Evolutionary conservation across 2,797 vertebrate species (phyloP).

Genomic region (Sorex maritimensis): DNA sequence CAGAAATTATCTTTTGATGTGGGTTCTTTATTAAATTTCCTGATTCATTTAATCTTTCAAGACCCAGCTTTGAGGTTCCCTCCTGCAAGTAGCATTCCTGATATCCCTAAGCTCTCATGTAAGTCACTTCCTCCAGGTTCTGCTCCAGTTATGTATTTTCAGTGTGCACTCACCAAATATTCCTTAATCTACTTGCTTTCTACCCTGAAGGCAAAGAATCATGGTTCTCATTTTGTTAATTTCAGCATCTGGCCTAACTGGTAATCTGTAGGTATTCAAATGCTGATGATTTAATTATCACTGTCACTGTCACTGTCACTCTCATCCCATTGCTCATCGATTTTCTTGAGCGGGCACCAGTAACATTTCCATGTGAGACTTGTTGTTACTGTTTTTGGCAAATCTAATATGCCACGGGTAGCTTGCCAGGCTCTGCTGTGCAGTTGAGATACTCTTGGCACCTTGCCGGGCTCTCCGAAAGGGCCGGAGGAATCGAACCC

Average conservation of each 20-base stretch:
- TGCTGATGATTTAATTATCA: constrained; percentile 9
- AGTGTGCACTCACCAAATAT: background rate
- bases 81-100: background rate
- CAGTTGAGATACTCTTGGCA: too few species aligned
- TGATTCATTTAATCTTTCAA: background rate
- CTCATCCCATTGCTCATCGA: too few species aligned
- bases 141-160: background rate
- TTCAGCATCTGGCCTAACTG: constrained; percentile 6
- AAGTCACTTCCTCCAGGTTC: background rate
- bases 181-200: constrained; percentile 18
- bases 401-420: too few species aligned
- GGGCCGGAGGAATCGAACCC: too few species aligned
- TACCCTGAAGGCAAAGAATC: constrained; percentile 40
- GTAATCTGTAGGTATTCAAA: constrained; percentile 50
- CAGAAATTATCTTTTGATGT: background rate
- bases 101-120: background rate
- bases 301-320: too few species aligned
- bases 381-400: too few species aligned
- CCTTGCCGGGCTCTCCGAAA: too few species aligned
- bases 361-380: too few species aligned
- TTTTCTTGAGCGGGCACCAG: too few species aligned
- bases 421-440: too few species aligned
- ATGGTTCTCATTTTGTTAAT: constrained; percentile 24
- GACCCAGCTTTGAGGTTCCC: background rate
- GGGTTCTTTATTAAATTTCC: constrained; percentile 10